Evolutionary conservation across 2,113 vertebrate genomes (phyloP).

Genomic region (Gambusia affinis): DNA sequence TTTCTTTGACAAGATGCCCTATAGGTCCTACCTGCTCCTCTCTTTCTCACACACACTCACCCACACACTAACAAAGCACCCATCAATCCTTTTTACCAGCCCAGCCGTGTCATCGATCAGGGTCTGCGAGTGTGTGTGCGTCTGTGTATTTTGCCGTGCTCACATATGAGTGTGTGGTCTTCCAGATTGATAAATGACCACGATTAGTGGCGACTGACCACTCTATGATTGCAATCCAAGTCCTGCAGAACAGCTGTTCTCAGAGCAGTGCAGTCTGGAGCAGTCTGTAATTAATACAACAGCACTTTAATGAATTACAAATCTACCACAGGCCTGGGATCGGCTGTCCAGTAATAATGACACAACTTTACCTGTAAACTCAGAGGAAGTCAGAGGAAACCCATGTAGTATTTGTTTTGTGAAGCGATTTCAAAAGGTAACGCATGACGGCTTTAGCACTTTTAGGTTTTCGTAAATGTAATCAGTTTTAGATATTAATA

Average conservation of each 20-base stretch:
- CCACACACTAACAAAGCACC: slow-evolving; percentile 27
- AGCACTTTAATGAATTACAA: slow-evolving; percentile 68
- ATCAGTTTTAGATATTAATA: slow-evolving; percentile 24
- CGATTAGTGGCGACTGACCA: slow-evolving; percentile 76
- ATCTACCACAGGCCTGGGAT: slow-evolving; percentile 59
- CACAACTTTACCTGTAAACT: slow-evolving; percentile 19
- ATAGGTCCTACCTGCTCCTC: slow-evolving; percentile 2
- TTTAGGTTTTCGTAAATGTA: slow-evolving; percentile 22
- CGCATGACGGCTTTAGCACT: not conserved
- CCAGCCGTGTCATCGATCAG: slow-evolving; percentile 61
- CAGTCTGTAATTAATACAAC: slow-evolving; percentile 74
- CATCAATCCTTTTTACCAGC: slow-evolving; percentile 63
- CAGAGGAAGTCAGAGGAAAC: not conserved
- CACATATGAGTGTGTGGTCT: slow-evolving; percentile 52
- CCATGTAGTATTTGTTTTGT: not conserved
- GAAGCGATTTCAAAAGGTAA: not conserved
- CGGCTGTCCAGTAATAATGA: slow-evolving; percentile 30
- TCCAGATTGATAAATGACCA: slow-evolving; percentile 75
- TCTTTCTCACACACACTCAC: slow-evolving; percentile 16
- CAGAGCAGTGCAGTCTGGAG: slow-evolving; percentile 60
- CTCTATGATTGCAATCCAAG: slow-evolving; percentile 74
- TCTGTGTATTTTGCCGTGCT: slow-evolving; percentile 26
- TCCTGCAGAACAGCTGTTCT: slow-evolving; percentile 66
- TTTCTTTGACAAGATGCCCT: not conserved
- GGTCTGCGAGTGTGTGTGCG: slow-evolving; percentile 3